phyloP scores from a whole-genome alignment of 2,797 vertebrate species.

The Poecilia picta region DNA sequence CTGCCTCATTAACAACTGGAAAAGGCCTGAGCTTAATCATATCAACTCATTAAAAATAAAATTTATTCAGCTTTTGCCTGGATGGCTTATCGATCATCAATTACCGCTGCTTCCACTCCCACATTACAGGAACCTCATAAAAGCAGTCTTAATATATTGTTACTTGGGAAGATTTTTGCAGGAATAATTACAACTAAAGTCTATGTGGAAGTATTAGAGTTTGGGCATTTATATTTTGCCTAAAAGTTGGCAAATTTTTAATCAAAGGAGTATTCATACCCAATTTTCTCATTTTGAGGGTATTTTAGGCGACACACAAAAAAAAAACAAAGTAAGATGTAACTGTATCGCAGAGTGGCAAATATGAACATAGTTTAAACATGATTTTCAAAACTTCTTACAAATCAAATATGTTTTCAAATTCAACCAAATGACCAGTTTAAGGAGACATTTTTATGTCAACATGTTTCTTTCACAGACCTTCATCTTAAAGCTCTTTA shows the following conservation, averaged over 20 bases:
- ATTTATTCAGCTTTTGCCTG: background rate
- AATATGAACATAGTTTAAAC: background rate
- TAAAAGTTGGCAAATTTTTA: too few relatives aligned
- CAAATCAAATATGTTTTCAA: background rate
- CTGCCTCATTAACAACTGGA: background rate
- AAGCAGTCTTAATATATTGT: background rate
- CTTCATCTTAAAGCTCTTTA: background rate
- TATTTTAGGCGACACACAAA: background rate
- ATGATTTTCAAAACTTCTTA: background rate
- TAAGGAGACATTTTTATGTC: background rate
- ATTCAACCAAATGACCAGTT: background rate
- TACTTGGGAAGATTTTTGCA: background rate
- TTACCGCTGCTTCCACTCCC: background rate
- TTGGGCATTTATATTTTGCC: too few relatives aligned
- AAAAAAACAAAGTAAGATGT: background rate
- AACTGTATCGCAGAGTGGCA: background rate
- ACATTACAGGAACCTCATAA: background rate
- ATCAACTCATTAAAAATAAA: background rate
- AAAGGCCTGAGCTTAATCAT: background rate
- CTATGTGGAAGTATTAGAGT: background rate
- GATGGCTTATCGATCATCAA: slow-evolving; percentile 15
- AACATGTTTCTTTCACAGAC: background rate
- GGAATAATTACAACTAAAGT: background rate
- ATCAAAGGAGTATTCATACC: background rate
- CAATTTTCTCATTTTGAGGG: background rate